These are phyloP conservation scores for Urocolius indicus DNA, from an alignment of 2,113 vertebrate species.

Conservation along the genomic window DNA sequence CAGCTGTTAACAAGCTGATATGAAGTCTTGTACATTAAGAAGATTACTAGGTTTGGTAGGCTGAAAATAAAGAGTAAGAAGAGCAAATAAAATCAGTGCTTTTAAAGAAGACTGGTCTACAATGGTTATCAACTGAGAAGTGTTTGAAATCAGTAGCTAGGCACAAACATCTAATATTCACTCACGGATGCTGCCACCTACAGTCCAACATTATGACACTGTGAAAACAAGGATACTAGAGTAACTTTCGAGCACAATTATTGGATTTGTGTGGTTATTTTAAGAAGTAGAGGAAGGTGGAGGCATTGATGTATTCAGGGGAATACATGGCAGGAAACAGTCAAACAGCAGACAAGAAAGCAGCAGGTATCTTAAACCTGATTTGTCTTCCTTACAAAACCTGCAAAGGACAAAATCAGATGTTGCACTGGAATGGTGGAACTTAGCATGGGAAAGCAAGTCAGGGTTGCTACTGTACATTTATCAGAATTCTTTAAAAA, in stretches of 20 bases:
- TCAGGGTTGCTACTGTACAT: neutral
- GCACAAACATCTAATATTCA: slow-evolving; percentile 6
- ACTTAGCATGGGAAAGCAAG: neutral
- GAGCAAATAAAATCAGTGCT: neutral
- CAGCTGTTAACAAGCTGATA: neutral
- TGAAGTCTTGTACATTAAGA: neutral
- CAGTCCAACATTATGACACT: slow-evolving; percentile 4
- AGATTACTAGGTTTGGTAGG: neutral
- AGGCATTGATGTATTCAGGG: neutral
- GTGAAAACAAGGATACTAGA: neutral
- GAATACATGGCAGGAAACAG: neutral
- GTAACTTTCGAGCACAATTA: neutral
- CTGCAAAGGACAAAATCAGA: neutral
- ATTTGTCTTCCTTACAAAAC: neutral
- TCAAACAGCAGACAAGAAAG: neutral
- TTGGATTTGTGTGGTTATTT: neutral
- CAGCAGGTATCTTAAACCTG: neutral
- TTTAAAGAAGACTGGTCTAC: neutral
- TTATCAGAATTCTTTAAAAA: slow-evolving; percentile 6
- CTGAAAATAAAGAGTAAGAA: neutral
- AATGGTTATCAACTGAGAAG: neutral
- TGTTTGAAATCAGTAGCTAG: neutral
- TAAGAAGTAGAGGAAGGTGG: neutral
- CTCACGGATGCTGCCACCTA: slow-evolving; percentile 75
- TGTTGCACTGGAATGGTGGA: neutral